Evolutionary conservation across 1,140 invertebrate genomes (phyloP).

Genomic region (Cotesia vestalis): DNA sequence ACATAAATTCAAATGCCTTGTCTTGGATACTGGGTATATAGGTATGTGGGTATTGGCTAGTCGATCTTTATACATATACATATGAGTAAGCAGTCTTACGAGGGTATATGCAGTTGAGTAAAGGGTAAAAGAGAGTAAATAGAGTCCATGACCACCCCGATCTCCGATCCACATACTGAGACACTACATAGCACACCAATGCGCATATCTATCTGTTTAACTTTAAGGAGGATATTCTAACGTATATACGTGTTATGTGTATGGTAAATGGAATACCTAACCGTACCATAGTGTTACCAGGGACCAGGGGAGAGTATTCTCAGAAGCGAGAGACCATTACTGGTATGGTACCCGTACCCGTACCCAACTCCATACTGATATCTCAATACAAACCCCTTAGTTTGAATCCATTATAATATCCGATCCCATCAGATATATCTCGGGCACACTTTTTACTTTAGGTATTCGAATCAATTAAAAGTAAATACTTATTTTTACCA

Average conservation of each 20-base stretch:
- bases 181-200: conserved; percentile 37
- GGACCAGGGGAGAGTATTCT: conserved; percentile 51
- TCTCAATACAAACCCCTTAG: conserved; percentile 65
- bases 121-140: conserved; percentile 24
- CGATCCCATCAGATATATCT: conserved; percentile 40
- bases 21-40: conserved; percentile 38
- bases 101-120: neutral
- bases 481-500: neutral
- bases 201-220: conserved; percentile 50
- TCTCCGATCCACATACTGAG: conserved; percentile 33
- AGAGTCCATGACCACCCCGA: conserved; percentile 10
- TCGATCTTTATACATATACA: neutral
- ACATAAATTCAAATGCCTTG: conserved; percentile 42
- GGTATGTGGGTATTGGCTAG: conserved; percentile 33
- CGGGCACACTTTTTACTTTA: neutral
- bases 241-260: neutral
- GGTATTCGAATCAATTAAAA: conserved; percentile 4
- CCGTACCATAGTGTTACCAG: neutral
- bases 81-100: conserved; percentile 21
- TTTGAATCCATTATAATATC: conserved; percentile 66
- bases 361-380: conserved; percentile 61
- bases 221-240: conserved; percentile 28
- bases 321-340: conserved; percentile 64
- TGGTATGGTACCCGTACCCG: conserved; percentile 42
- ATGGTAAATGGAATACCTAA: no score